A percentile compares a stretch with the other conserved stretches of the same genome.
phyloP scores from a whole-genome alignment of 2,888 invertebrate species.

The Anaspis maculata region DNA sequence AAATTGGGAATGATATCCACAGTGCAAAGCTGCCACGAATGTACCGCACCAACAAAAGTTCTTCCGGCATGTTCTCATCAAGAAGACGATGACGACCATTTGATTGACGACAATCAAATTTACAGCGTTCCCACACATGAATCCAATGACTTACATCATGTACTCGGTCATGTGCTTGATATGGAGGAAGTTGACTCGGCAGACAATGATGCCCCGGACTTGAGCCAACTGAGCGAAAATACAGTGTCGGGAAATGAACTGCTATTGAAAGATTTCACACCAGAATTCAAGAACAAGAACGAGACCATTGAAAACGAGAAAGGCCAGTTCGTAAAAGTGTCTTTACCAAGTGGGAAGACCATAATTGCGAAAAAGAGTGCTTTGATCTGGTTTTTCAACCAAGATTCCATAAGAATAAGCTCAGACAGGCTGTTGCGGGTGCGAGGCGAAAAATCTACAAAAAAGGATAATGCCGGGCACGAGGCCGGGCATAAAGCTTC shows the following conservation, averaged over 20 bases:
- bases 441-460: not conserved
- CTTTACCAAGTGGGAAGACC: not conserved
- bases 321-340: not conserved
- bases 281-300: not conserved
- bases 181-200: not conserved
- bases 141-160: not conserved
- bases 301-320: not conserved
- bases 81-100: not conserved
- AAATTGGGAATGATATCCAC: not conserved
- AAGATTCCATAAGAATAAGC: not conserved
- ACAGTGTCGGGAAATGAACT: not conserved
- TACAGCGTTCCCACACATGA: not conserved
- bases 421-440: not conserved
- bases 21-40: not conserved
- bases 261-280: not conserved
- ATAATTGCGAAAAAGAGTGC: not conserved
- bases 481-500: too few species aligned
- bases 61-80: too few species aligned
- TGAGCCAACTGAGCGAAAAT: not conserved
- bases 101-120: not conserved
- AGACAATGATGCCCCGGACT: not conserved
- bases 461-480: too few species aligned
- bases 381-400: not conserved
- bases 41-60: too few species aligned
- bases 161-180: not conserved